Evolutionary conservation across 1,140 invertebrate genomes (phyloP).

Genomic region (Triops longicaudatus): DNA sequence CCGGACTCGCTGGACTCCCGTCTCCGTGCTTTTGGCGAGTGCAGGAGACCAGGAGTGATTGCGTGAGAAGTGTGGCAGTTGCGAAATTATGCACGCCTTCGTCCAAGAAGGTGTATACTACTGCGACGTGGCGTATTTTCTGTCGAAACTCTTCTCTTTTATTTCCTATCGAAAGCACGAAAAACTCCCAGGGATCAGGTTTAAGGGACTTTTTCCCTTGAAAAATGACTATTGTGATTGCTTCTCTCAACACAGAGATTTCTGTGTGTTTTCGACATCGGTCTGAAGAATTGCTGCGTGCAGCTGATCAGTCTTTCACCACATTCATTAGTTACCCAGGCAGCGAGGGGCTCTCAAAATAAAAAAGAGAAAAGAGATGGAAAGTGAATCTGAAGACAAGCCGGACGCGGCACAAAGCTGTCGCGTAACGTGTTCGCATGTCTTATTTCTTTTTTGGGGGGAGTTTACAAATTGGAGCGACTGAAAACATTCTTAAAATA

Average conservation of each 20-base stretch:
- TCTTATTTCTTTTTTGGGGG: neutral
- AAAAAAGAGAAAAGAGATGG: neutral
- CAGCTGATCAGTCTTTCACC: neutral
- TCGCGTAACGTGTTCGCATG: neutral
- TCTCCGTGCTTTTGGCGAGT: neutral
- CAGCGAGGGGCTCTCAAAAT: neutral
- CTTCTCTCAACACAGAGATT: too few species aligned
- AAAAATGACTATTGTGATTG: too few species aligned
- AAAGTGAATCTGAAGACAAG: neutral
- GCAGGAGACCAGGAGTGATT: neutral
- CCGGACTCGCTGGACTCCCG: too few species aligned
- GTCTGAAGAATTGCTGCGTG: neutral
- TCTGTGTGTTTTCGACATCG: too few species aligned
- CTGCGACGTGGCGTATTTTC: too few species aligned
- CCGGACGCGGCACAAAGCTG: neutral
- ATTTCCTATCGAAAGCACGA: too few species aligned
- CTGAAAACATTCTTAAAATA: neutral
- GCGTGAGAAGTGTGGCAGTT: neutral
- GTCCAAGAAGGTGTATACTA: neutral
- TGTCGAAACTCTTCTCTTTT: too few species aligned
- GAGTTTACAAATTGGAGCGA: neutral
- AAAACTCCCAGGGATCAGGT: too few species aligned
- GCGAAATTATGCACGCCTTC: neutral
- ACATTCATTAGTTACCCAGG: neutral
- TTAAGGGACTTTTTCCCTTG: too few species aligned